Evolutionary conservation across 2,797 vertebrate species (phyloP).

Genomic region (Malurus splendens): DNA sequence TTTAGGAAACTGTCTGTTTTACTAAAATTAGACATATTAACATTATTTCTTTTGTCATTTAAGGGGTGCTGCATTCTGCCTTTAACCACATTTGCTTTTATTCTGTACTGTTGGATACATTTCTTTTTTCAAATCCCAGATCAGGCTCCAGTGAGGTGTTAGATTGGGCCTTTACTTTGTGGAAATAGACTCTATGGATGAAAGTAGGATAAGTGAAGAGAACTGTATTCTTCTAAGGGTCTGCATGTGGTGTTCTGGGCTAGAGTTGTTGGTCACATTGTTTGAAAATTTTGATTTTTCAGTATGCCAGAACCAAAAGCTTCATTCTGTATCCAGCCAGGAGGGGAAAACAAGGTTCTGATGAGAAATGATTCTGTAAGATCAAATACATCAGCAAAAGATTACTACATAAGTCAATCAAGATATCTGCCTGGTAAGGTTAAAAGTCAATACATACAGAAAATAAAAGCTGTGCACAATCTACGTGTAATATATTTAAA

Average conservation of each 20-base stretch:
- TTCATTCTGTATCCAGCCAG: conserved; percentile 53
- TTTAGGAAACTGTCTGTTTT: neutral
- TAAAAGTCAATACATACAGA: neutral
- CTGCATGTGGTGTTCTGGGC: neutral
- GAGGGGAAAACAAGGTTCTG: conserved; percentile 78
- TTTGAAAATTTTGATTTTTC: conserved; percentile 28
- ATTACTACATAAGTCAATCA: conserved; percentile 93
- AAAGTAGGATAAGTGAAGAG: neutral
- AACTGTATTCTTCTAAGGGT: neutral
- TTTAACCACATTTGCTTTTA: neutral
- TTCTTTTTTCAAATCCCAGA: neutral
- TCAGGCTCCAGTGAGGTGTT: neutral
- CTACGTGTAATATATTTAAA: neutral
- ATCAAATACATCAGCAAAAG: conserved; percentile 81
- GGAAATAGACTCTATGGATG: neutral
- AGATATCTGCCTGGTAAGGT: conserved; percentile 91
- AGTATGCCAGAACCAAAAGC: conserved; percentile 62
- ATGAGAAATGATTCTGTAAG: conserved; percentile 77
- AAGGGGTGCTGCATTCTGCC: neutral
- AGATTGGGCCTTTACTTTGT: neutral
- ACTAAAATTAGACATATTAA: neutral
- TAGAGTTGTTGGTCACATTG: neutral
- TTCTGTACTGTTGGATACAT: neutral
- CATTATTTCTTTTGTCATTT: neutral
- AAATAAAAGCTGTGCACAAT: neutral